Percentiles rank a stretch among this genome's conserved stretches.
Conservation (phyloP, 2,797 vertebrate species). For the Clamator glandarius region DNA sequence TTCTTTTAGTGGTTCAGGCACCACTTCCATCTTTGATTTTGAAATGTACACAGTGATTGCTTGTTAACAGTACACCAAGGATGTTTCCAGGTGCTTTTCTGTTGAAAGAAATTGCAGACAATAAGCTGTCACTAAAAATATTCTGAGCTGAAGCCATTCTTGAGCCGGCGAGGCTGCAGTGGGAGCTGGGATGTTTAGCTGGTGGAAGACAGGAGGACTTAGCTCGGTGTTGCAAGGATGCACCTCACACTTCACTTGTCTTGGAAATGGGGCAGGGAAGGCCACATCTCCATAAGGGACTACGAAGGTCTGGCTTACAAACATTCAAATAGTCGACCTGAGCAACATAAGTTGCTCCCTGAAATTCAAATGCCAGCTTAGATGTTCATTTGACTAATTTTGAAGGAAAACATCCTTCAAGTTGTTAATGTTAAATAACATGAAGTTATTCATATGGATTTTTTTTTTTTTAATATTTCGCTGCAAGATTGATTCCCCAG, state of each 20-base stretch:
- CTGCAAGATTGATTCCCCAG: background rate
- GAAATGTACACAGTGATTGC: constrained; percentile 28
- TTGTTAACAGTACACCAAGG: constrained; percentile 27
- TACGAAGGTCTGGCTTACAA: background rate
- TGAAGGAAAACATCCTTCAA: background rate
- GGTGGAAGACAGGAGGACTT: background rate
- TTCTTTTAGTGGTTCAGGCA: constrained; percentile 63
- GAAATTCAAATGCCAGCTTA: background rate
- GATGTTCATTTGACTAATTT: background rate
- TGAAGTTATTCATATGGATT: background rate
- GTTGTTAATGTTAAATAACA: background rate
- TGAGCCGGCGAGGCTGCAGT: fast-evolving
- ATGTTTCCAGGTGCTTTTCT: background rate
- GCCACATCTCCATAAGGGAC: background rate
- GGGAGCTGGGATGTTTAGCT: background rate
- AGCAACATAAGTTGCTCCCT: background rate
- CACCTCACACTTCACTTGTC: background rate
- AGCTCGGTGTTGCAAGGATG: background rate
- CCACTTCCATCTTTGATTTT: constrained; percentile 56
- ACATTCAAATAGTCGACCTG: background rate
- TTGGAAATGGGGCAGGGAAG: background rate
- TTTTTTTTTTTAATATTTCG: background rate
- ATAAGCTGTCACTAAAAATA: background rate
- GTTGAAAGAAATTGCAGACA: background rate
- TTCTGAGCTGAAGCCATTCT: background rate